Evolutionary conservation across 2,113 vertebrate genomes (phyloP), one percentile per base, ranked within the genome.

Genomic region (Gymnorhina tibicen): DNA sequence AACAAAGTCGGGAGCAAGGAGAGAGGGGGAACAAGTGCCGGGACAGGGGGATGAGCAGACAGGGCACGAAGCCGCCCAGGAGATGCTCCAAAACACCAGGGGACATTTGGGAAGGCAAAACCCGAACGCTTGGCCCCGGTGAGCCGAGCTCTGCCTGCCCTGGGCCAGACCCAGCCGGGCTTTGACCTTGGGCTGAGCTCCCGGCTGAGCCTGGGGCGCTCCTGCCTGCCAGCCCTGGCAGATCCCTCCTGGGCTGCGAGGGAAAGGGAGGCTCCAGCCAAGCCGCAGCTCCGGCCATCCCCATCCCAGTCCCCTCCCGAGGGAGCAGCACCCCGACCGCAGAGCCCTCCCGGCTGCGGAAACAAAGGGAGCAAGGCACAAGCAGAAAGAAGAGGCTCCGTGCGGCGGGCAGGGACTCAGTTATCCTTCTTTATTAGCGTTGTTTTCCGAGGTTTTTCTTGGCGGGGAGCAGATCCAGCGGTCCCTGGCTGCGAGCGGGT

Each of bases 61-160:
- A 8, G n/a, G 28, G 27, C 24, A 6, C 0, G 55, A 50, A 69
- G 20, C 46, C 23, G 3, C 17, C 3, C 7, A 14, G 56, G 47
- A 49, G 52, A 30, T 23, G 64, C 12, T 74, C 59, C 4, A 6
- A 23, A 52, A 33, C 27, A 6, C 52, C 1, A 3, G 41, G 46
- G 23, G 1, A 8, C 39, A 3, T 46, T 33, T n/a, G 46, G 77
- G 69, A 39, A 42, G 49, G 41, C 56, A 33, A 42, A 76, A 3
- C 19, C 16, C 0, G 0, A 49, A 13, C 1, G 5, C 20, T 56
- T 4, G 7, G 80, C n/a, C 18, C 1, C 0, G 2, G 3, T 16
- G 35, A 68, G 67, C 84, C 22, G 60, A 78, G 83, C 84, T 81
- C 69, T 64, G 70, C 30, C 49, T 24, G 35, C 64, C 53, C 39